Evolutionary conservation across 2,113 vertebrate species (phyloP).

Genomic region (Chitala chitala): DNA sequence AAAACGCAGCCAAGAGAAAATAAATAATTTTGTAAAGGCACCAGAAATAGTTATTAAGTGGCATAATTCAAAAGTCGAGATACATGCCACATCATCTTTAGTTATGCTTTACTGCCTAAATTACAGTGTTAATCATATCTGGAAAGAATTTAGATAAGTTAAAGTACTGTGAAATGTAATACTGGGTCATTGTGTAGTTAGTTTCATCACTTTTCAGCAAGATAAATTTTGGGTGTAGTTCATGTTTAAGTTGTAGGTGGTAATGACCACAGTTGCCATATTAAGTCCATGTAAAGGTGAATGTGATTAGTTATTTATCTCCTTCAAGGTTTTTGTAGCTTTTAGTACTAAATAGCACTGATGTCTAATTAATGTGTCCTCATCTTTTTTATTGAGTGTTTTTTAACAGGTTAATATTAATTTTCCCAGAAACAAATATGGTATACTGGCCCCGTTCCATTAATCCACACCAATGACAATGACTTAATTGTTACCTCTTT

Average conservation of each 20-base stretch:
- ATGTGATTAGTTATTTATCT: not conserved
- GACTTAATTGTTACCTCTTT: not conserved
- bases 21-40: too few relatives aligned
- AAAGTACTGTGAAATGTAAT: not conserved
- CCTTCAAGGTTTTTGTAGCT: not conserved
- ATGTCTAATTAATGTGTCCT: not conserved
- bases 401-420: conserved; percentile 10
- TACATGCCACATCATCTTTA: too few relatives aligned
- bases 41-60: too few relatives aligned
- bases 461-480: not conserved
- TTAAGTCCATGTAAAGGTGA: not conserved
- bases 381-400: not conserved
- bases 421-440: not conserved
- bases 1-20: too few relatives aligned
- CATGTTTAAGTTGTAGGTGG: too few relatives aligned
- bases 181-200: too few relatives aligned
- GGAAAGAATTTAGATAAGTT: conserved; percentile 5
- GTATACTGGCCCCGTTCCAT: not conserved
- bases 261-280: not conserved
- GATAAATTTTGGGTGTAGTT: too few relatives aligned
- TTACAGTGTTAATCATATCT: conserved; percentile 10
- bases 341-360: not conserved
- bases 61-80: too few relatives aligned
- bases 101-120: not conserved
- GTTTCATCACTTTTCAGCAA: not conserved